Percentiles rank a stretch among this genome's conserved stretches.
Evolutionary conservation across 1,140 invertebrate species (phyloP).

Genomic region (Lepidostoma basale): DNA sequence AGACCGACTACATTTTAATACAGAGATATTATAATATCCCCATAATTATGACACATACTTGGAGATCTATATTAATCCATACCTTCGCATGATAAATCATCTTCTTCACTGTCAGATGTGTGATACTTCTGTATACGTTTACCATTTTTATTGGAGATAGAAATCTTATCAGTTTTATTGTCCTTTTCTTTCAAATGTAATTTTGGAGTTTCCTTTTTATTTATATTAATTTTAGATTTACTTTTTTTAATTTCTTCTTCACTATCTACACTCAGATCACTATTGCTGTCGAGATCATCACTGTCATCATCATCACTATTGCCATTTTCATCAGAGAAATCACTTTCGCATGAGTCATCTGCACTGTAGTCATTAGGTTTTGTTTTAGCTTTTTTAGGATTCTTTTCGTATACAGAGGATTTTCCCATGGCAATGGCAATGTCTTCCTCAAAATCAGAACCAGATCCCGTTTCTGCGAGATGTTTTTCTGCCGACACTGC

Average conservation of each 20-base stretch:
- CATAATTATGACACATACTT: too few species aligned
- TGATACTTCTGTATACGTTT: neutral
- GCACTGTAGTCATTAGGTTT: neutral
- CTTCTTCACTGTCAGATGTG: neutral
- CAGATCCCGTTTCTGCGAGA: constrained; percentile 63
- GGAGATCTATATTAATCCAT: too few species aligned
- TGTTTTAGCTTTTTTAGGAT: constrained; percentile 35
- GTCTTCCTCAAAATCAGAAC: constrained; percentile 72
- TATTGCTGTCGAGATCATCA: constrained; percentile 48
- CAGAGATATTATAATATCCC: too few species aligned
- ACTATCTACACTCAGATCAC: constrained; percentile 39
- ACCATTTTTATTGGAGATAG: too few species aligned
- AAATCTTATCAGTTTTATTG: neutral
- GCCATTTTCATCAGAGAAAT: neutral
- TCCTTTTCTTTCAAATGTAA: neutral
- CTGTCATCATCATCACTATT: constrained; percentile 38
- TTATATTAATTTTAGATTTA: neutral
- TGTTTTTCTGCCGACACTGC: constrained; percentile 68
- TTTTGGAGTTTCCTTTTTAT: neutral
- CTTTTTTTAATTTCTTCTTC: constrained; percentile 26
- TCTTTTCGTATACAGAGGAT: constrained; percentile 50
- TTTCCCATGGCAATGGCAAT: constrained; percentile 60
- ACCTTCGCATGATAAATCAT: neutral
- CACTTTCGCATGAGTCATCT: neutral
- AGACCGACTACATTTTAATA: too few species aligned